phyloP scores from a whole-genome alignment of 2,888 invertebrate genomes.

The Argyresthia albistria region DNA sequence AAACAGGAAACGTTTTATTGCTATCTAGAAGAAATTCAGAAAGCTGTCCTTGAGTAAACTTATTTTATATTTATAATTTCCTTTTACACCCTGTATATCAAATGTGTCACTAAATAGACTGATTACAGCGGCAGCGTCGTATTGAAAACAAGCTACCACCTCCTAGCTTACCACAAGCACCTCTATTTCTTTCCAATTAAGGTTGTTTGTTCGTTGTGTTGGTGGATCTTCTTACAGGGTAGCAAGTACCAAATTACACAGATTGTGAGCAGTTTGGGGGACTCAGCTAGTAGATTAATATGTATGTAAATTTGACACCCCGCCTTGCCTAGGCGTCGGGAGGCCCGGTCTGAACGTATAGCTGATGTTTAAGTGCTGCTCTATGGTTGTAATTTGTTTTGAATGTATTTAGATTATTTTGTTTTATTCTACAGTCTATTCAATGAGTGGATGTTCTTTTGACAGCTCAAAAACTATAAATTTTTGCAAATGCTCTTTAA shows the following conservation, averaged over 20 bases:
- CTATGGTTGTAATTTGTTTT: no score
- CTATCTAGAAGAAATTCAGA: no score
- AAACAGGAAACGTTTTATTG: no score
- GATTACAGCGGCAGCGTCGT: constrained; percentile 13
- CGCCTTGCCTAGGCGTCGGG: constrained; percentile 24
- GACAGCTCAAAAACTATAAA: no score
- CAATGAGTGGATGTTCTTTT: no score
- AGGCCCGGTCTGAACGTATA: constrained; percentile 21
- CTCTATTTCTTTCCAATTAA: not conserved
- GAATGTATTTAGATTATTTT: not conserved
- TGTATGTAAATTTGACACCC: constrained; percentile 59
- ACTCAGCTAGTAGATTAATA: constrained; percentile 59
- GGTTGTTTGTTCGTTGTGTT: not conserved
- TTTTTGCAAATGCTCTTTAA: no score
- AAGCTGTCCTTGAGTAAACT: no score
- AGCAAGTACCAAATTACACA: constrained; percentile 51
- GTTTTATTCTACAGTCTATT: no score
- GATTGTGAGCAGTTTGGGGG: constrained; percentile 44
- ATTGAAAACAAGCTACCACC: constrained; percentile 6
- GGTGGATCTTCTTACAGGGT: not conserved
- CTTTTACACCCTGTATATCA: not conserved
- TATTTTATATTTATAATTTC: no score
- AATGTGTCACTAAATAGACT: constrained; percentile 12
- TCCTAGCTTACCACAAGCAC: constrained; percentile 2
- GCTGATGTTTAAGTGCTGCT: constrained; percentile 20